phyloP scores from a whole-genome alignment of 2,113 vertebrate species.

The Cettia cetti region DNA sequence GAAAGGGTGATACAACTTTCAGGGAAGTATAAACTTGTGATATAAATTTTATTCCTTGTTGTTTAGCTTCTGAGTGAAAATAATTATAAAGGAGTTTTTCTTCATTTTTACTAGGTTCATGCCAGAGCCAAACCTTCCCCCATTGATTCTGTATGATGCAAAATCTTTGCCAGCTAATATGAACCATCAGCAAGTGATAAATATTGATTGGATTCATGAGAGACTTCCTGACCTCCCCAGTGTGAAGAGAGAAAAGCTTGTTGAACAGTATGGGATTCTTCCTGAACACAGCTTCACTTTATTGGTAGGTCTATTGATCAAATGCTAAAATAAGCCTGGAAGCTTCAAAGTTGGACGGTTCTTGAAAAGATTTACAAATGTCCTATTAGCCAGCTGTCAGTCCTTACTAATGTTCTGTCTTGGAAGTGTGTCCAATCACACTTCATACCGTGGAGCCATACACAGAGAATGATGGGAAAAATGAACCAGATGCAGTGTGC shows the following conservation, averaged over 20 bases:
- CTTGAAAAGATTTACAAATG: background rate
- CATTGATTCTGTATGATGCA: conserved; percentile 84
- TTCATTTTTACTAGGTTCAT: conserved; percentile 84
- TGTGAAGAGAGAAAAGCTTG: conserved; percentile 80
- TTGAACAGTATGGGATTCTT: conserved; percentile 83
- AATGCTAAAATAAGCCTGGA: background rate
- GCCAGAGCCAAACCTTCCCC: conserved; percentile 98
- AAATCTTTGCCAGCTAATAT: conserved; percentile 70
- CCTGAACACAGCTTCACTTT: conserved; percentile 89
- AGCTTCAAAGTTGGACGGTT: background rate
- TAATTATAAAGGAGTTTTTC: background rate
- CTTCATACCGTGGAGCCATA: background rate
- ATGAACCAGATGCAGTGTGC: background rate
- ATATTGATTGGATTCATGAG: conserved; percentile 81
- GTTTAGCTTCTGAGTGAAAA: background rate
- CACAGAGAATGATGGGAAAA: background rate
- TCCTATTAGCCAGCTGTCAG: background rate
- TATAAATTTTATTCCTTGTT: background rate
- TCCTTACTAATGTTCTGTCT: background rate
- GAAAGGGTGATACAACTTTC: background rate
- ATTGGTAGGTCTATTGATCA: conserved; percentile 79
- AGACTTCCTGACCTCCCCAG: conserved; percentile 88
- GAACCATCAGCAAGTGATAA: conserved; percentile 79
- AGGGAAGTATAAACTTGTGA: background rate
- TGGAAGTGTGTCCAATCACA: background rate